Base-by-base conservation (phyloP, 2,797 vertebrate genomes). In the Anguilla megastoma region DNA sequence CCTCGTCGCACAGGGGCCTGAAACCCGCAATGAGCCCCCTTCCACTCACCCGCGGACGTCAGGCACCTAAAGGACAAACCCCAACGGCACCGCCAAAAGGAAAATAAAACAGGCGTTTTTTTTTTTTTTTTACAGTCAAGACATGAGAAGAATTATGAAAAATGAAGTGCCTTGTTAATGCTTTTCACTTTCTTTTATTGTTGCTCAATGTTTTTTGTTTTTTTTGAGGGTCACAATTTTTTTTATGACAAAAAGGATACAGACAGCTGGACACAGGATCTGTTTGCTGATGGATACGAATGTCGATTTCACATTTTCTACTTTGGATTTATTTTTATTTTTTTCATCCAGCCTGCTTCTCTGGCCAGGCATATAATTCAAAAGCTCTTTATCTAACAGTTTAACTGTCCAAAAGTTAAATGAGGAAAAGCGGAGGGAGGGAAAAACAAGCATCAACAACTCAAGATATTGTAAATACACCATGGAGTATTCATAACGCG, bases 21-120 rank as follows among this genome's bases (percentile, higher is more conserved):
- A 95, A 95, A 93, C 94, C 95, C 89, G 94, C 94, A 95, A 93
- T 93, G 95, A 95, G 92, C 92, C 92, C 96, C 96, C 95, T 94
- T 84, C 86, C 93, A 95, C 93, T 95, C 91, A 95, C 93, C 33
- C 94, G 1, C 79, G 9, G 41, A 41, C 36, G 8, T 3, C 45
- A 48, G 41, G 18, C 45, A 93, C 93, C 93, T 91, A 93, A 92
- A 89, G 90, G 92, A 91, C 90, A 41, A 41, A 41, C 33, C 93
- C 93, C 91, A 89, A 27, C 12, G 87, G 86, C 79, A 90, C 36
- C 30, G 93, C 95, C 92, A 84, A 91, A 79, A 90, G 56, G 45
- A 33, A 3, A 16, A 4, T 18, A 45, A 41, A 79, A 79, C 33
- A 41, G 30, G 36, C 4, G 14, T 41, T 45, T 45, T 45, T 14